These are phyloP conservation scores for Plecturocebus donacophilus DNA, from an alignment of 2,113 vertebrate species.

Conservation along the genomic window DNA sequence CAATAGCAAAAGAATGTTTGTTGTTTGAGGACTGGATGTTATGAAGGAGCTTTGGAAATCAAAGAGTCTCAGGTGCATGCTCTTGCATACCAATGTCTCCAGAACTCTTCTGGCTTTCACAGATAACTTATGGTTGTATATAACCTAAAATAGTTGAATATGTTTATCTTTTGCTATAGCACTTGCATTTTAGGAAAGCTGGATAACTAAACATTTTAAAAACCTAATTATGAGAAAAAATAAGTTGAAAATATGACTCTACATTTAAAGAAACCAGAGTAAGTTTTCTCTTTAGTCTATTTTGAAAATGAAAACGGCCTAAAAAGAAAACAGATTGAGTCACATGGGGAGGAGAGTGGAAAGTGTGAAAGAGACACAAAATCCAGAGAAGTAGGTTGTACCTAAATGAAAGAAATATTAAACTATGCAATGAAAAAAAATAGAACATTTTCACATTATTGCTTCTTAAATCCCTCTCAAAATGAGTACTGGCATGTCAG, in stretches of 20 bases:
- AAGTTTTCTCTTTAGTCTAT: not conserved
- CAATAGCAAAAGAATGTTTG: conserved; percentile 74
- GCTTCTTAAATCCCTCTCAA: not conserved
- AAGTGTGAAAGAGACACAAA: not conserved
- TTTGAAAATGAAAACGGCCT: not conserved
- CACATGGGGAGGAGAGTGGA: not conserved
- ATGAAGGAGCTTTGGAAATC: conserved; percentile 68
- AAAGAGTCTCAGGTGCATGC: conserved; percentile 12
- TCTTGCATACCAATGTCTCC: conserved; percentile 60
- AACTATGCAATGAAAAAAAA: not conserved
- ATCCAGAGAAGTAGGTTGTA: not conserved
- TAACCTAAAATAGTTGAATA: conserved; percentile 14
- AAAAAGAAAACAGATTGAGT: not conserved
- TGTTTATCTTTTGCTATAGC: not conserved
- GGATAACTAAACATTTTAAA: conserved; percentile 21
- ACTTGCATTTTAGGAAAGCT: conserved; percentile 15
- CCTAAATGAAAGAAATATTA: not conserved
- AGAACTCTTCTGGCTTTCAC: conserved; percentile 1
- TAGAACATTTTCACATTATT: not conserved
- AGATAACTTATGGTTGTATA: conserved; percentile 1
- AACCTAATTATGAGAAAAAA: conserved; percentile 8
- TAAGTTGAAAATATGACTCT: not conserved
- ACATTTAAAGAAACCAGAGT: not conserved
- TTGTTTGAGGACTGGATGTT: conserved; percentile 66
- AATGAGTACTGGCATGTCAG: not conserved